Conservation (phyloP, 1,140 invertebrate genomes). For the Elysia chlorotica region DNA sequence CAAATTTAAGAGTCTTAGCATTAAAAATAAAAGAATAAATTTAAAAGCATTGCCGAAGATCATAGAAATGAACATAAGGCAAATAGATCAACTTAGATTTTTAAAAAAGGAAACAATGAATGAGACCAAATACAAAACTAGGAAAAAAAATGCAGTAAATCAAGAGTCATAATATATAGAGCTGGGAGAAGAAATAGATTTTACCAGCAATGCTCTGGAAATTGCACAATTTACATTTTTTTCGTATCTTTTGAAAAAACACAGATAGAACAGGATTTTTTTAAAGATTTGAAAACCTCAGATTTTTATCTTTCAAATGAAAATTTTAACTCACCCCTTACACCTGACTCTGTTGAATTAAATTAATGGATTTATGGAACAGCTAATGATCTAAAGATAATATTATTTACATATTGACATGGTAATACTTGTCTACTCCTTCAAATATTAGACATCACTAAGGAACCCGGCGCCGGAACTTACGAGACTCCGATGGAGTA, state of each 20-base stretch:
- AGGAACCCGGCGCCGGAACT: not conserved
- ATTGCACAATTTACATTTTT: not conserved
- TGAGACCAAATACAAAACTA: not conserved
- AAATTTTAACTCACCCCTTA: not conserved
- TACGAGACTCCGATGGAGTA: conserved; percentile 1
- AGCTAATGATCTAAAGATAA: too few species aligned
- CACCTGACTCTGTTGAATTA: too few species aligned
- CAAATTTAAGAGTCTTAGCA: too few species aligned
- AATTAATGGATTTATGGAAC: too few species aligned
- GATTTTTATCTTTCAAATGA: not conserved
- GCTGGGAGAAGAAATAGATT: not conserved
- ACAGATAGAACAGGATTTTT: not conserved
- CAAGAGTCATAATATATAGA: not conserved
- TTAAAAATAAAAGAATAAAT: too few species aligned
- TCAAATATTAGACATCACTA: too few species aligned
- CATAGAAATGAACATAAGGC: too few species aligned
- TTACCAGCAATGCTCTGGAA: not conserved
- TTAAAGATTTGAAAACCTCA: not conserved
- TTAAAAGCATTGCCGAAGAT: too few species aligned
- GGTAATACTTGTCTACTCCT: too few species aligned
- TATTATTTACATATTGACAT: too few species aligned
- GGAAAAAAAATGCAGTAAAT: not conserved
- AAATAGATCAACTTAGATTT: too few species aligned
- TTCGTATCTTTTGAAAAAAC: not conserved
- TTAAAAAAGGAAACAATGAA: not conserved